phyloP scores from a whole-genome alignment of 2,113 vertebrate species.

The Willisornis vidua region DNA sequence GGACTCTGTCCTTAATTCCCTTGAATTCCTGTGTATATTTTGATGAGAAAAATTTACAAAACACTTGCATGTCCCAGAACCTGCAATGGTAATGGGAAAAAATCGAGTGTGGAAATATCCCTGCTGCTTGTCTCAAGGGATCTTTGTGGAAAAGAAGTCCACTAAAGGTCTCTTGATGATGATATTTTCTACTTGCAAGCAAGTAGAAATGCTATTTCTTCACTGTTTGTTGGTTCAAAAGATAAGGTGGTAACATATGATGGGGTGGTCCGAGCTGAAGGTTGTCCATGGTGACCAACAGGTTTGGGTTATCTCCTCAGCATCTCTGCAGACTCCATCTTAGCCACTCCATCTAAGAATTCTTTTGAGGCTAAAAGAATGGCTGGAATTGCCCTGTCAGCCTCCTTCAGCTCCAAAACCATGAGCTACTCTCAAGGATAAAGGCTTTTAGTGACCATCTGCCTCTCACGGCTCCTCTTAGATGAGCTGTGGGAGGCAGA shows the following conservation, averaged over 20 bases:
- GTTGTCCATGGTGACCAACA: neutral
- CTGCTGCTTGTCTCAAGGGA: neutral
- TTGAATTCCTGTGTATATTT: neutral
- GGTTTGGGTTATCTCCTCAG: neutral
- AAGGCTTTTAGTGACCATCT: neutral
- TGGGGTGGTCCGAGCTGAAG: neutral
- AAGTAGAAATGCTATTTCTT: neutral
- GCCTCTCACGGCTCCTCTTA: neutral
- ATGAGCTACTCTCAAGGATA: accelerated
- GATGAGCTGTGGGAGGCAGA: neutral
- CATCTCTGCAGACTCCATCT: neutral
- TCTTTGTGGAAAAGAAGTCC: neutral
- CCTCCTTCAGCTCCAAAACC: neutral
- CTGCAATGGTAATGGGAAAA: neutral
- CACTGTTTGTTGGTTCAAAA: neutral
- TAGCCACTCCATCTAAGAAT: neutral
- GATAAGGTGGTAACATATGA: neutral
- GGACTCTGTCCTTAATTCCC: neutral
- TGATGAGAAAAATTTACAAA: neutral
- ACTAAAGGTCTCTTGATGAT: neutral
- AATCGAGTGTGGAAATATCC: neutral
- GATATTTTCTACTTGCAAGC: neutral
- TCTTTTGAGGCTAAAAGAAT: neutral
- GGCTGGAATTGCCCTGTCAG: accelerated
- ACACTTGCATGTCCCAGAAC: neutral